Evolutionary conservation across 2,797 vertebrate genomes (phyloP).

Genomic region (Anomalospiza imberbis): DNA sequence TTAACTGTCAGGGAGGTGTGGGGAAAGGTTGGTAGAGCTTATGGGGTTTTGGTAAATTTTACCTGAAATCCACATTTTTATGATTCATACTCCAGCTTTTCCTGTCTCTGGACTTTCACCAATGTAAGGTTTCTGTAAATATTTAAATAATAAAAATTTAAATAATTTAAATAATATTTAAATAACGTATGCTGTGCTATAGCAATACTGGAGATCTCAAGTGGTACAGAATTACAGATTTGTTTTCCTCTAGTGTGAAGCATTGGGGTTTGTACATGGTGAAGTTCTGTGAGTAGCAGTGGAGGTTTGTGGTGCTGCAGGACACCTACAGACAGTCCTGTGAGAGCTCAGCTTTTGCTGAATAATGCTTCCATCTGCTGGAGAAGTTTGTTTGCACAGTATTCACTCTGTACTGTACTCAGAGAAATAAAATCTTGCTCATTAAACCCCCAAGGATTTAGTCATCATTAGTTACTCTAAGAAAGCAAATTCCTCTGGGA

Average conservation of each 20-base stretch:
- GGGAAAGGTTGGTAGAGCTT: not conserved
- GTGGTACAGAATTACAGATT: not conserved
- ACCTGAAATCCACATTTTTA: not conserved
- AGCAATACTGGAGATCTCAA: not conserved
- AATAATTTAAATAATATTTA: not conserved
- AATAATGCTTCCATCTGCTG: conserved; percentile 51
- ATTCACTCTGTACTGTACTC: not conserved
- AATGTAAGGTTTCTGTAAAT: not conserved
- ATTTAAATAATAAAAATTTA: not conserved
- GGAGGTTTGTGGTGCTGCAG: not conserved
- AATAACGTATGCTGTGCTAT: not conserved
- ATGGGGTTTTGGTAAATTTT: not conserved
- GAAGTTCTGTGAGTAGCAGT: not conserved
- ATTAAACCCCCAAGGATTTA: not conserved
- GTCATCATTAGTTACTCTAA: not conserved
- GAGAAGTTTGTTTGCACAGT: not conserved
- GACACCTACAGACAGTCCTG: not conserved
- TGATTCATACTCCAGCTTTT: not conserved
- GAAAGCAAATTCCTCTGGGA: not conserved
- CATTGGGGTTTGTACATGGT: not conserved
- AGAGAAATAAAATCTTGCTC: not conserved
- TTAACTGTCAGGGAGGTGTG: not conserved
- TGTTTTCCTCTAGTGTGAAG: not conserved
- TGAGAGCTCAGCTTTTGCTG: not conserved
- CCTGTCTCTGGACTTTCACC: not conserved